Base-by-base conservation (phyloP, 2,113 vertebrate species). In the Esox niger region DNA sequence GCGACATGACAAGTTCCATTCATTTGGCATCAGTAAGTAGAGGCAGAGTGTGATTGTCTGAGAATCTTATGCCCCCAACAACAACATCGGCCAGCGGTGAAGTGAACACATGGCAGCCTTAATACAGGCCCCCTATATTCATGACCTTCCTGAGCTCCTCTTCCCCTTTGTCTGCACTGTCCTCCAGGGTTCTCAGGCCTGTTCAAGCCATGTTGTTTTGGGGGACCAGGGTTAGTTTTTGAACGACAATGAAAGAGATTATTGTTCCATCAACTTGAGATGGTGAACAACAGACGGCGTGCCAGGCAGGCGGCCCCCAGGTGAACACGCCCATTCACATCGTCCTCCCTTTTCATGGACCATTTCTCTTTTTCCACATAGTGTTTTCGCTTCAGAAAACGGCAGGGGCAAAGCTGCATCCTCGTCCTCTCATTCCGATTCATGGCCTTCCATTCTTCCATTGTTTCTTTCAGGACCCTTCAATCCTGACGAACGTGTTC, bases 121-220 rank as follows among this genome's bases (percentile, higher is more conserved):
- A 94, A 95, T 93, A 88, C 87, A 87, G 84, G 84, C 76, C 80
- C n/a, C 86, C 84, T 95, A 85, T 88, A 94, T 94, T 94, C 94
- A 95, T 92, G 91, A 85, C 79, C 85, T 90, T 76, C 15, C 90
- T 89, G 9, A 77, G 68, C 66, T 5, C 76, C 74, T 72, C 88
- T 90, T 91, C 88, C 84, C 91, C 88, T 83, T 84, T 79, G 43
- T 79, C 82, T 54, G 35, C n/a, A n/a, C 17, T 54, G 72, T 62
- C 23, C 69, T 70, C 72, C 73, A 55, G 70, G 67, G 66, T 66
- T 80, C 33, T 47, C 73, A 63, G 70, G 69, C 66, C 52, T 58
- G 65, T 29, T 62, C 3, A 60, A 79, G 77, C 86, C 90, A 92
- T 89, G 57, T 91, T 81, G 87, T 87, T 88, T 88, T 89, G 85